These are phyloP conservation scores for Junonia oenone DNA, from an alignment of 2,888 invertebrate species.

Conservation along the genomic window DNA sequence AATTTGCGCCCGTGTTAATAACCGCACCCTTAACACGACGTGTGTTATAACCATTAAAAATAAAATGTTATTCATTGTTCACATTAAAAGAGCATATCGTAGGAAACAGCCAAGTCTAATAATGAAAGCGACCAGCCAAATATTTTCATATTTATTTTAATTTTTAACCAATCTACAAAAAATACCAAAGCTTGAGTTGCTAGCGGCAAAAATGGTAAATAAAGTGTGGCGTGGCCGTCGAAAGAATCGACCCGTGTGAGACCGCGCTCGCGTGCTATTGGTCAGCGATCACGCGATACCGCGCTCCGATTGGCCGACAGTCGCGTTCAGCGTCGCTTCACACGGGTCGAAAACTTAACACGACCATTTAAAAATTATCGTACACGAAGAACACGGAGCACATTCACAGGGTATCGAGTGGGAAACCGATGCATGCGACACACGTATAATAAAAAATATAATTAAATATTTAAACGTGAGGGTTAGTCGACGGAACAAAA, in stretches of 20 bases:
- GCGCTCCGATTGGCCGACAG: constrained; percentile 36
- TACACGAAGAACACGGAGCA: constrained; percentile 56
- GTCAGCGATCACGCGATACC: constrained; percentile 22
- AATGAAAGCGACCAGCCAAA: constrained; percentile 69
- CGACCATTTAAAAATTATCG: constrained; percentile 38
- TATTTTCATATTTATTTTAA: constrained; percentile 39
- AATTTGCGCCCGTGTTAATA: constrained; percentile 37
- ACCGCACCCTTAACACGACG: constrained; percentile 39
- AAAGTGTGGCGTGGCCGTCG: constrained; percentile 46
- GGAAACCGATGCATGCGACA: constrained; percentile 60
- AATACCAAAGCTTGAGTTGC: constrained; percentile 48
- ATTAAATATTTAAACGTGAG: constrained; percentile 39
- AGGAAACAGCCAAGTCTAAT: constrained; percentile 66
- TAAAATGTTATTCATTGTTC: constrained; percentile 32
- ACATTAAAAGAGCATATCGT: constrained; percentile 55
- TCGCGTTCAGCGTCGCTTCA: constrained; percentile 29
- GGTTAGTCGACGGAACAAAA: constrained; percentile 45
- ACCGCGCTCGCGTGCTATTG: constrained; percentile 22
- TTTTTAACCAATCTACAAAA: constrained; percentile 33
- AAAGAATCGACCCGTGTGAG: constrained; percentile 40
- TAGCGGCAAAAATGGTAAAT: constrained; percentile 58
- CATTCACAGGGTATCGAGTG: constrained; percentile 58
- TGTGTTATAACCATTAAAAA: constrained; percentile 29
- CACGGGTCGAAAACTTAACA: constrained; percentile 38
- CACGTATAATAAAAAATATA: constrained; percentile 47